These are phyloP conservation scores for Geopemphigus sp. DNA, from an alignment of 1,140 invertebrate genomes.

Conservation along the genomic window DNA sequence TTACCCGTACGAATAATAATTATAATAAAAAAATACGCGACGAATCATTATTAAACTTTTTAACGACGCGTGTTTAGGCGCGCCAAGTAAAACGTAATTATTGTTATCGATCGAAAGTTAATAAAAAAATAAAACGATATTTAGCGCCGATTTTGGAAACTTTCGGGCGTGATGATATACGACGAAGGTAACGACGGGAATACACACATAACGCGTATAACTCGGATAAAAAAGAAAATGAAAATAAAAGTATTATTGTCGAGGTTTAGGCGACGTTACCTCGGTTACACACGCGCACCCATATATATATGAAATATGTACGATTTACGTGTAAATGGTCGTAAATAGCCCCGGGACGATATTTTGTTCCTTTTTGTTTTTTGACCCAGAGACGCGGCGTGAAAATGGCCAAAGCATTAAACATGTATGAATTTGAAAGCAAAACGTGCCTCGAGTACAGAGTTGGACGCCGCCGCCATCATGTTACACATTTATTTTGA, in stretches of 20 bases:
- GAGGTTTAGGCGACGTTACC: not conserved
- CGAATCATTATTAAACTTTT: too few relatives aligned
- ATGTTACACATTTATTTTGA: constrained; percentile 49
- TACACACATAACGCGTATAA: not conserved
- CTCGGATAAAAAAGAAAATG: not conserved
- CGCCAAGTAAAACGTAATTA: too few relatives aligned
- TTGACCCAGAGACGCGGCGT: constrained; percentile 3
- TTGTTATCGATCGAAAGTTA: too few relatives aligned
- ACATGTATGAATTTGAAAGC: constrained; percentile 48
- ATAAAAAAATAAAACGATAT: too few relatives aligned
- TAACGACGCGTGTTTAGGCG: too few relatives aligned
- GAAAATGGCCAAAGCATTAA: constrained; percentile 45
- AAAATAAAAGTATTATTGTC: constrained; percentile 19
- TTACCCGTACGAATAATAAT: too few relatives aligned
- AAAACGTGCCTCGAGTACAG: constrained; percentile 41
- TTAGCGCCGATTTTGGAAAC: too few relatives aligned
- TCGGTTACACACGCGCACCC: not conserved
- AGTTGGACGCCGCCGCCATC: constrained; percentile 15
- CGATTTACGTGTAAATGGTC: constrained; percentile 40
- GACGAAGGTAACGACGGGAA: not conserved
- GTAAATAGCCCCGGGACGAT: constrained; percentile 31
- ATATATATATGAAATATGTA: not conserved
- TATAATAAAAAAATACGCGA: too few relatives aligned
- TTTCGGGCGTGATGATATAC: too few relatives aligned
- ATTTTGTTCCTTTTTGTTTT: constrained; percentile 20